phyloP scores from a whole-genome alignment of 2,113 vertebrate species.

The Trogon melanurus region DNA sequence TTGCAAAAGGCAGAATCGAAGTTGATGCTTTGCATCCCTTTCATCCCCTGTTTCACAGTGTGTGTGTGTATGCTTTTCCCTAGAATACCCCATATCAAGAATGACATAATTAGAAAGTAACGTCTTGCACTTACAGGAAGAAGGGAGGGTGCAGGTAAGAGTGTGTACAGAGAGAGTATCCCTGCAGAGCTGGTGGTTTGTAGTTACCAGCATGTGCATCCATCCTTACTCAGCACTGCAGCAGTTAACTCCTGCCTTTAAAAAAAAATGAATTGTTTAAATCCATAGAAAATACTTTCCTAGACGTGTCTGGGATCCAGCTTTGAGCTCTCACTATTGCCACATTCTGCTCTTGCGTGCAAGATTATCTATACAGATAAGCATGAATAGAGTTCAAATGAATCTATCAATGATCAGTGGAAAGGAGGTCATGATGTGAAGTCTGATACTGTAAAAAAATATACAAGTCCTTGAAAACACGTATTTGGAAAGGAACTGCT shows the following conservation, averaged over 20 bases:
- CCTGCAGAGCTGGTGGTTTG: not conserved
- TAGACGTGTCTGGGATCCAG: not conserved
- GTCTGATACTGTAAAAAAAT: constrained; percentile 33
- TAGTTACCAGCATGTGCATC: not conserved
- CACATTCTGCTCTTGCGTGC: not conserved
- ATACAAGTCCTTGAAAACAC: not conserved
- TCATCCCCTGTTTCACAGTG: not conserved
- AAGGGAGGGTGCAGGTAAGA: not conserved
- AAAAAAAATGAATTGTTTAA: not conserved
- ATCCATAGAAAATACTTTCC: not conserved
- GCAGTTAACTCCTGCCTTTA: not conserved
- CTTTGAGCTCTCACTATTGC: not conserved
- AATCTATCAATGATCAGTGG: constrained; percentile 29
- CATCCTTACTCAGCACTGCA: not conserved
- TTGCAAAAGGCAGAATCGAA: not conserved
- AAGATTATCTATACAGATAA: constrained; percentile 19
- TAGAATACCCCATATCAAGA: not conserved
- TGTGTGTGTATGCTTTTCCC: not conserved
- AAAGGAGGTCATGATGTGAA: not conserved
- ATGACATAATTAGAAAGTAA: not conserved
- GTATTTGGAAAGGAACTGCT: constrained; percentile 44
- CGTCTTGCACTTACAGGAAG: not conserved
- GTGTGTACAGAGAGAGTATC: not conserved
- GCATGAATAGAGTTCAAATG: not conserved
- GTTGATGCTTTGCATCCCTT: rapidly evolving